Percentiles rank a stretch among this genome's conserved stretches.
Evolutionary conservation across 2,797 vertebrate genomes (phyloP).

Genomic region (Pseudomugil gertrudae): DNA sequence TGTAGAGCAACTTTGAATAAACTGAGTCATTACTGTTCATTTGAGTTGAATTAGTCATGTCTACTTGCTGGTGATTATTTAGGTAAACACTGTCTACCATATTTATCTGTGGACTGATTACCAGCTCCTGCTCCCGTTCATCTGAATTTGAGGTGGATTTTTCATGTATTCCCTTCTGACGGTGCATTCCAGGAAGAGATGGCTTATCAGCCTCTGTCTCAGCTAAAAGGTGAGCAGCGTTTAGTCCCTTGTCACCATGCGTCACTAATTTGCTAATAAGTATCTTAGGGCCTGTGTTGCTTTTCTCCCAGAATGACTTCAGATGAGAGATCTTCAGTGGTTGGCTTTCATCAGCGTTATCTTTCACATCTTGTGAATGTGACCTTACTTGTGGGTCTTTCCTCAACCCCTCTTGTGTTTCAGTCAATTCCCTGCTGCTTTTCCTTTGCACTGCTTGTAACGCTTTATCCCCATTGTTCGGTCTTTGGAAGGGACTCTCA

Average conservation of each 20-base stretch:
- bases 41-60: constrained; percentile 17
- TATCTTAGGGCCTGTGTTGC: constrained; percentile 67
- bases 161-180: constrained; percentile 28
- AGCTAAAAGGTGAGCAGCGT: constrained; percentile 9
- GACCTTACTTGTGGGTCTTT: constrained; percentile 30
- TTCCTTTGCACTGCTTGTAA: constrained; percentile 35
- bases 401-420: constrained; percentile 41
- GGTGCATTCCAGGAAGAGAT: constrained; percentile 30
- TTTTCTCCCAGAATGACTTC: constrained; percentile 89
- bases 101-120: constrained; percentile 21
- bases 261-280: constrained; percentile 62
- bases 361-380: constrained; percentile 38
- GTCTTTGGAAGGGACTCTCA: constrained; percentile 30
- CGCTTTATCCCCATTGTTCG: constrained; percentile 23
- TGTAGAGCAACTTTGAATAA: constrained; percentile 23
- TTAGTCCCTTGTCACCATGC: constrained; percentile 48
- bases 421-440: constrained; percentile 22
- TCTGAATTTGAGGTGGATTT: constrained; percentile 16
- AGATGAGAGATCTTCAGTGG: constrained; percentile 81
- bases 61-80: constrained; percentile 26
- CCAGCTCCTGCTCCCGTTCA: constrained; percentile 24
- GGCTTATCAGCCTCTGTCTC: constrained; percentile 40
- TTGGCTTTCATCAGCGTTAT: constrained; percentile 62
- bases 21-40: constrained; percentile 32
- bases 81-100: constrained; percentile 5